phyloP scores from a whole-genome alignment of 92 coral and sea anemone genomes.

The Zoanthus solanderi region DNA sequence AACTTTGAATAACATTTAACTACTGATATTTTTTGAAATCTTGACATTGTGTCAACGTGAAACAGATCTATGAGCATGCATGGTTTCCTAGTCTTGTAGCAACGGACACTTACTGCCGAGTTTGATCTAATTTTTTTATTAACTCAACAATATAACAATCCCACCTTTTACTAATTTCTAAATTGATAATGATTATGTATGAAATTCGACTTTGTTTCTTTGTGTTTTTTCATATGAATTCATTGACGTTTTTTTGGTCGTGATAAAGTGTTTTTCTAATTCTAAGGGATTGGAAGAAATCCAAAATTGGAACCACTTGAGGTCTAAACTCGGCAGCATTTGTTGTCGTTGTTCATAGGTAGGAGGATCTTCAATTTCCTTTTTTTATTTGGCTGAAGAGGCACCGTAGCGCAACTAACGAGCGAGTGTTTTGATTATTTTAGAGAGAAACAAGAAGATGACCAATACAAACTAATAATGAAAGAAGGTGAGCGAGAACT shows the following conservation, averaged over 20 bases:
- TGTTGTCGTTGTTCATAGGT: constrained; percentile 29
- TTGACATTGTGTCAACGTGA: too few relatives aligned
- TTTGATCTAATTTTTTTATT: neutral
- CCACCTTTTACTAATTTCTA: neutral
- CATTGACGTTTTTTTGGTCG: constrained; percentile 28
- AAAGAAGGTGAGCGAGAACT: constrained; percentile 66
- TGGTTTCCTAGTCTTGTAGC: too few relatives aligned
- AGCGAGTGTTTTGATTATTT: neutral
- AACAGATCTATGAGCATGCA: too few relatives aligned
- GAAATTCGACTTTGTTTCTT: neutral
- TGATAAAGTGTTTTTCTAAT: constrained; percentile 46
- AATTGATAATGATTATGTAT: neutral
- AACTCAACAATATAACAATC: neutral
- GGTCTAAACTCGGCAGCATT: constrained; percentile 25
- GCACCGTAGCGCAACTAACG: constrained; percentile 15
- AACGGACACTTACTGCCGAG: neutral
- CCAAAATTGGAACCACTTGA: constrained; percentile 41
- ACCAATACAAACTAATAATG: constrained; percentile 70
- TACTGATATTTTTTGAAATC: neutral
- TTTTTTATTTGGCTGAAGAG: neutral
- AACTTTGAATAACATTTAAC: neutral
- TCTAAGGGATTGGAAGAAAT: constrained; percentile 50
- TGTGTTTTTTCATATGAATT: constrained; percentile 9
- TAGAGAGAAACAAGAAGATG: constrained; percentile 89
- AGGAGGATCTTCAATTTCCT: constrained; percentile 23